Conservation (phyloP, 2,888 invertebrate species). For the Drosophila eohydei region DNA sequence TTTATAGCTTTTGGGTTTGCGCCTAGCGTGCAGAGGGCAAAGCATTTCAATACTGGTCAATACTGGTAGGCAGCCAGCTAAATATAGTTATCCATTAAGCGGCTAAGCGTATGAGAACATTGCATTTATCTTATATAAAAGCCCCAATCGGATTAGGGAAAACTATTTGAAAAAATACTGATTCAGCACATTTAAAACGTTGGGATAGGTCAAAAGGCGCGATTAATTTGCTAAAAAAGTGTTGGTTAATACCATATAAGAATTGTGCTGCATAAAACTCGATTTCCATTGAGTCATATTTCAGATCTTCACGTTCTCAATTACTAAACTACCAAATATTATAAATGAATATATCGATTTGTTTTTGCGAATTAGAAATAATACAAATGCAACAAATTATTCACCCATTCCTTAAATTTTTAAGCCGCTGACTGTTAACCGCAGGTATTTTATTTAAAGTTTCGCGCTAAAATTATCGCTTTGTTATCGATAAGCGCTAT, state of each 20-base stretch:
- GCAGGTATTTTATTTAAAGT: not conserved
- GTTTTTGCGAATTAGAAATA: not conserved
- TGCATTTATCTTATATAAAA: conserved; percentile 33
- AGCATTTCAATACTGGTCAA: conserved; percentile 36
- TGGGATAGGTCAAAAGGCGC: conserved; percentile 43
- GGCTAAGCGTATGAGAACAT: conserved; percentile 37
- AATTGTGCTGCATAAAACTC: not conserved
- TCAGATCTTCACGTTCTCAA: not conserved
- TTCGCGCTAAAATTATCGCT: not conserved
- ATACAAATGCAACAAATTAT: not conserved
- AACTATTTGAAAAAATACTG: conserved; percentile 27
- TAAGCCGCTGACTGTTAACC: not conserved
- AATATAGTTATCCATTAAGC: conserved; percentile 54
- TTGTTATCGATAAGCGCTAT: conserved; percentile 14
- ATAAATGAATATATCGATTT: not conserved
- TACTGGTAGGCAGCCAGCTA: conserved; percentile 42
- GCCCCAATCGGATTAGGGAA: conserved; percentile 32
- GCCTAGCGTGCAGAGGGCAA: conserved; percentile 8
- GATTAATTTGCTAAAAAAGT: conserved; percentile 12
- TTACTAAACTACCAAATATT: not conserved
- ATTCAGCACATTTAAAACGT: conserved; percentile 44
- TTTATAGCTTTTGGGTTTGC: conserved; percentile 38
- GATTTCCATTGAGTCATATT: not conserved
- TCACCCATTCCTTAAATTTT: no score
- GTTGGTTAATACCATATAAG: conserved; percentile 16